Conservation (phyloP, 2,797 vertebrate genomes). For the Squalus acanthias region DNA sequence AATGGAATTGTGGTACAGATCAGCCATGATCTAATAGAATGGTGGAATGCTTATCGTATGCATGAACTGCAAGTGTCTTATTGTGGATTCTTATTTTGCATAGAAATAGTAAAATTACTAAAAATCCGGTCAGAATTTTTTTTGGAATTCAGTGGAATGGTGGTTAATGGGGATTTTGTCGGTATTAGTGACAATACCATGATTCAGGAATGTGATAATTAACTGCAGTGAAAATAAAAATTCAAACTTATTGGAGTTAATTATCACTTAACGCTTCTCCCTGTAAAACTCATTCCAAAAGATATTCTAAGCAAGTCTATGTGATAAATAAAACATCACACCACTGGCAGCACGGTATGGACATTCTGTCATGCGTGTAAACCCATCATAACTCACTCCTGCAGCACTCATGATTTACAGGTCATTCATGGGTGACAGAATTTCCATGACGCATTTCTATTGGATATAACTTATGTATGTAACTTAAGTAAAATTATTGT, state of each 20-base stretch:
- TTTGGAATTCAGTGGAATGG: neutral
- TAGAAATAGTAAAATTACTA: neutral
- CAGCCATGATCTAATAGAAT: neutral
- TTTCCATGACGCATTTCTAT: constrained; percentile 25
- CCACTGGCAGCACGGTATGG: constrained; percentile 7
- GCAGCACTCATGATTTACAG: constrained; percentile 17
- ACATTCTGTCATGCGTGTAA: constrained; percentile 33
- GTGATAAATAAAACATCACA: constrained; percentile 33
- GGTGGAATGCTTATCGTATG: neutral
- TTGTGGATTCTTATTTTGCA: neutral
- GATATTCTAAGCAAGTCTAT: constrained; percentile 19
- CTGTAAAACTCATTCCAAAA: constrained; percentile 23
- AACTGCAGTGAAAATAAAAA: constrained; percentile 36
- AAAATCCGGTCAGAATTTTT: neutral
- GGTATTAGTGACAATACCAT: constrained; percentile 11
- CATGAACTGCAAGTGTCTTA: neutral
- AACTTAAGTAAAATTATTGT: constrained; percentile 9
- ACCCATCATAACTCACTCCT: constrained; percentile 35
- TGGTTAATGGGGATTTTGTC: neutral
- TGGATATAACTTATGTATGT: constrained; percentile 11
- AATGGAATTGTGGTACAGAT: neutral
- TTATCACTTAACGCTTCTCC: constrained; percentile 27
- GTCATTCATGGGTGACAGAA: constrained; percentile 19
- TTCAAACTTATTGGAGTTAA: constrained; percentile 9
- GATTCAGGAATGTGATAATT: constrained; percentile 28